Base-by-base conservation (phyloP, 2,888 invertebrate species). In the Macaria liturata region DNA sequence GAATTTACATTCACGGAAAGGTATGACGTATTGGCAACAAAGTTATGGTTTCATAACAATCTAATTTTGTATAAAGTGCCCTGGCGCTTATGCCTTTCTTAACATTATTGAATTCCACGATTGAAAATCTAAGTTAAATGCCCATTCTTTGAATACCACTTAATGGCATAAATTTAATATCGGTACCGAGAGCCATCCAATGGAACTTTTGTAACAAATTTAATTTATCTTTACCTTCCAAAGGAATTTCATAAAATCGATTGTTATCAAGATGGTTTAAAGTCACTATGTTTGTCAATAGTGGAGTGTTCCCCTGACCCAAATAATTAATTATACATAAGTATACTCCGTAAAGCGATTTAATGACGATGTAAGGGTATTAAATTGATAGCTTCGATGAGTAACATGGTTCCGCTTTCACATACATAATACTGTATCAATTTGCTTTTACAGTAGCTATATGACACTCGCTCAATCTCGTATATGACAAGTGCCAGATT, bases 151-250 rank as follows among this genome's bases (percentile, higher is more conserved):
- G 81, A 84, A 89, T 85, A 78, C 86, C 85, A 83, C 81, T 88
- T 81, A 84, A 84, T 84, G 83, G 86, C 84, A 86, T 87, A 88
- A 89, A 89, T 89, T 89, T 88, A 89, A 89, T 89, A 88, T 86
- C 87, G 83, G 80, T 79, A 82, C 84, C 83, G 79, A 79, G 80
- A 80, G 80, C 80, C 77, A 78, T 83, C 80, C 80, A 78, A 77
- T 77, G 74, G 76, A 87, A 88, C 86, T 88, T 89, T 87, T 84
- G 88, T 88, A 87, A 88, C 89, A 89, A 89, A 88, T 89, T 88
- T 87, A 83, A 89, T 88, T 88, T 89, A 87, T 88, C 86, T 87
- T 53, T 60, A 60, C 76, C 76, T 78, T 79, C 71, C 70, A 65
- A 67, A 79, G 83, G 86, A 87, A 87, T 88, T 88, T 87, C 84